Percentiles rank a stretch among this genome's conserved stretches.
Conservation (phyloP, 2,113 vertebrate species). For the Macrotis lagotis region DNA sequence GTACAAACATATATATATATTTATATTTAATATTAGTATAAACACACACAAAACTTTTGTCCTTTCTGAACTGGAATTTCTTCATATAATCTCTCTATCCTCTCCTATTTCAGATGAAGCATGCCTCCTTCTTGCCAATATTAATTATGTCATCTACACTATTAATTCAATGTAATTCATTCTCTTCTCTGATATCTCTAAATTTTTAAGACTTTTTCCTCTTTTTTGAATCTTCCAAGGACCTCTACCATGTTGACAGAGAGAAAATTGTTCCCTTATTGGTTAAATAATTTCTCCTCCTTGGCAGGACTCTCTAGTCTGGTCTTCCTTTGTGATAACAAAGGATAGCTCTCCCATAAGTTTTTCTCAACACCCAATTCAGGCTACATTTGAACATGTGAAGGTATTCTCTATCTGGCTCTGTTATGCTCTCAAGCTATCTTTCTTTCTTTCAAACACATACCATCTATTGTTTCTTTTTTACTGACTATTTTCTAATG, state of each 20-base stretch:
- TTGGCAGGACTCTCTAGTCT: background rate
- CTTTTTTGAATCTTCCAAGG: background rate
- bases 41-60: background rate
- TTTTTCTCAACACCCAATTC: background rate
- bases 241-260: background rate
- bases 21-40: too few relatives aligned
- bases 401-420: background rate
- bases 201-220: background rate
- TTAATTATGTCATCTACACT: background rate
- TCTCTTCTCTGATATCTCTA: background rate
- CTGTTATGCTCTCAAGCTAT: background rate
- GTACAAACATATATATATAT: background rate
- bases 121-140: background rate
- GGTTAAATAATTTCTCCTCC: background rate
- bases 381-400: background rate
- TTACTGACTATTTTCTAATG: background rate
- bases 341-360: background rate
- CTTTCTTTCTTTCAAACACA: background rate
- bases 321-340: background rate
- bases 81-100: background rate
- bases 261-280: background rate
- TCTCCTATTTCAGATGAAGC: background rate
- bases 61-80: background rate
- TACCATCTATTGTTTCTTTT: background rate
- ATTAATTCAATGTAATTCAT: background rate